Percentiles rank a stretch among this genome's conserved stretches.
Evolutionary conservation across 2,113 vertebrate species (phyloP).

Genomic region (Greenwoodochromis staneri): DNA sequence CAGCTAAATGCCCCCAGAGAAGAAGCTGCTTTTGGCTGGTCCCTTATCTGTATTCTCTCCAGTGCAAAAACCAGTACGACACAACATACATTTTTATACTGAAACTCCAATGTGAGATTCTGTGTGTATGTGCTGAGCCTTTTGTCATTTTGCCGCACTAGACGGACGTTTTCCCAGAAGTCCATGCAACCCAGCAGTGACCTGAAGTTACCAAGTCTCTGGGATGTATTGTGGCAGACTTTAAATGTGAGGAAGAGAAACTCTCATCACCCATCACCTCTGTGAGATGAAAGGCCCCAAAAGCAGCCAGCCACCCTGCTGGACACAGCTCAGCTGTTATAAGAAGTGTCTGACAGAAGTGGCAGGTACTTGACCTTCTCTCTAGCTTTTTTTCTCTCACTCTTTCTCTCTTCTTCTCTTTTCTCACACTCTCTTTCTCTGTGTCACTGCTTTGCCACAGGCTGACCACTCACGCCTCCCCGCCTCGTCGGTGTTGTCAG

Average conservation of each 20-base stretch:
- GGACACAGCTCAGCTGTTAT: constrained; percentile 52
- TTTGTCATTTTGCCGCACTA: not conserved
- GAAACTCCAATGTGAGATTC: not conserved
- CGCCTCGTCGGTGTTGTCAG: constrained; percentile 26
- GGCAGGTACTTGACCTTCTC: constrained; percentile 70
- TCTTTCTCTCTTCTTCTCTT: not conserved
- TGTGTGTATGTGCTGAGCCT: not conserved
- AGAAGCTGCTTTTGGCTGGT: not conserved
- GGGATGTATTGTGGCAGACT: constrained; percentile 54
- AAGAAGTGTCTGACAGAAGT: constrained; percentile 66
- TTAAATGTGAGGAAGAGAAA: constrained; percentile 57
- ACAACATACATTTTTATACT: not conserved
- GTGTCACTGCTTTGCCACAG: constrained; percentile 21
- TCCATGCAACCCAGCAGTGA: not conserved
- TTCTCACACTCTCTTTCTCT: constrained; percentile 12
- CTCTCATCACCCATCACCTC: constrained; percentile 60
- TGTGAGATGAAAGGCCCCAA: constrained; percentile 47
- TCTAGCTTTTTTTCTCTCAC: constrained; percentile 8
- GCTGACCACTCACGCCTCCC: not conserved
- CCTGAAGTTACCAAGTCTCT: constrained; percentile 22
- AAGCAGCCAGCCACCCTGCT: constrained; percentile 47
- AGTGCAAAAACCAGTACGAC: not conserved
- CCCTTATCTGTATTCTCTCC: not conserved
- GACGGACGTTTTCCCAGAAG: not conserved
- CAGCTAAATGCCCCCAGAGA: not conserved